Evolutionary conservation across 1,140 invertebrate genomes (phyloP).

Genomic region (Zelostemma sp.): DNA sequence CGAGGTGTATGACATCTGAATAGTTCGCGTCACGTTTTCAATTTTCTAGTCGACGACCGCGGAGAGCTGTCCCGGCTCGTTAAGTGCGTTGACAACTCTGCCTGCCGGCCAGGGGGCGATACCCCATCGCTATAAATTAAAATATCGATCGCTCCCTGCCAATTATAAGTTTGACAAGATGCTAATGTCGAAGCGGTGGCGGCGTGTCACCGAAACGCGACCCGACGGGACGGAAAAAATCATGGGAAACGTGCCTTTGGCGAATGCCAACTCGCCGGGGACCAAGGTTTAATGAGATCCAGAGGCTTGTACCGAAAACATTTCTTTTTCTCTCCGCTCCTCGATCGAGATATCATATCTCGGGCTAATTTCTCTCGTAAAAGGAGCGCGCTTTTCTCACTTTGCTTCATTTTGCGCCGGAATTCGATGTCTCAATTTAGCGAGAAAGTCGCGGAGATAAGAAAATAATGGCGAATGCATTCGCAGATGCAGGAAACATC

Average conservation of each 20-base stretch:
- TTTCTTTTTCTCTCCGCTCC: no score
- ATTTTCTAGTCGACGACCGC: conserved; percentile 63
- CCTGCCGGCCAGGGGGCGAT: conserved; percentile 48
- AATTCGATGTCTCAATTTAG: no score
- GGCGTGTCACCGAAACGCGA: conserved; percentile 49
- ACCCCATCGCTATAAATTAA: conserved; percentile 66
- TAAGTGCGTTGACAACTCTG: conserved; percentile 63
- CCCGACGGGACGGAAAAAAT: conserved; percentile 33
- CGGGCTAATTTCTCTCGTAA: no score
- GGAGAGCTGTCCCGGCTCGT: conserved; percentile 63
- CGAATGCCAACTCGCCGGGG: neutral
- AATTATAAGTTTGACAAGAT: conserved; percentile 66
- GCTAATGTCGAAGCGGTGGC: conserved; percentile 61
- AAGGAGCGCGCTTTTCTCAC: no score
- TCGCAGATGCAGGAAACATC: neutral
- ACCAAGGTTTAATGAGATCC: no score
- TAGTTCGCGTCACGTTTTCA: conserved; percentile 65
- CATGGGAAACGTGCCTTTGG: conserved; percentile 11
- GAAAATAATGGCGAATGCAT: no score
- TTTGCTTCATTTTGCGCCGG: no score
- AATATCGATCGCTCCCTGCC: conserved; percentile 67
- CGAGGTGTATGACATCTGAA: conserved; percentile 58
- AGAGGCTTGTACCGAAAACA: no score
- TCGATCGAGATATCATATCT: no score
- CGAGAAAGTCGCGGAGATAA: no score